These are phyloP conservation scores for Menidia menidia DNA, from an alignment of 2,797 vertebrate species.

Conservation along the genomic window DNA sequence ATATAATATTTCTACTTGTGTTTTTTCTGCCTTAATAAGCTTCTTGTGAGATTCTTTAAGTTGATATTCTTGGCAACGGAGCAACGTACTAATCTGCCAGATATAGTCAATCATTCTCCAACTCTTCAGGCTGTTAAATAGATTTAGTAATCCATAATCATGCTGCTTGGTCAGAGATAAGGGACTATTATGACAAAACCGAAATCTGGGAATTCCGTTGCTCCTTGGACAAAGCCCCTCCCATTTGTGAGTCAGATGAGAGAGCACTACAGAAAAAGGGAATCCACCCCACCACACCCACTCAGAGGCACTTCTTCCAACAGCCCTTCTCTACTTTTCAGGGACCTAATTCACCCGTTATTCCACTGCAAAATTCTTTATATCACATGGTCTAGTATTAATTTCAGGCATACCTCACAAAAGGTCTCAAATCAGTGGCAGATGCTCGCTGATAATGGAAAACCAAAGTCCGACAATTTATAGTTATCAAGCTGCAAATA, in stretches of 20 bases:
- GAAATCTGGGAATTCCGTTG: slow-evolving; percentile 58
- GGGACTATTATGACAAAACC: slow-evolving; percentile 30
- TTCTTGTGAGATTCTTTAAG: background rate
- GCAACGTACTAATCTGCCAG: background rate
- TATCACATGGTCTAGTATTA: slow-evolving; percentile 53
- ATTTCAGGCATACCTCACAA: slow-evolving; percentile 65
- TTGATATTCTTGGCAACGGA: background rate
- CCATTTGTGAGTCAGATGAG: slow-evolving; percentile 55
- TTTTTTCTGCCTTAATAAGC: background rate
- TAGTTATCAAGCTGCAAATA: slow-evolving; percentile 48
- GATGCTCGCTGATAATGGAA: slow-evolving; percentile 41
- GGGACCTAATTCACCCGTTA: slow-evolving; percentile 40
- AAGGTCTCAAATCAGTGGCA: slow-evolving; percentile 65
- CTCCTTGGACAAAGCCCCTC: slow-evolving; percentile 42
- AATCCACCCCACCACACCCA: slow-evolving; percentile 74
- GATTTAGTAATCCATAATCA: background rate
- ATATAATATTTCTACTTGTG: background rate
- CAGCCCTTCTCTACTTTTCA: slow-evolving; percentile 36
- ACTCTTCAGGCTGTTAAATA: background rate
- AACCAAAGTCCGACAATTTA: slow-evolving; percentile 45
- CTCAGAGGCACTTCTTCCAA: slow-evolving; percentile 39
- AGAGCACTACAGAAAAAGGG: slow-evolving; percentile 56
- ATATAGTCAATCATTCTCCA: background rate
- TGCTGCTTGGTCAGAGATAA: slow-evolving; percentile 3
- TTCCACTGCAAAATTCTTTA: slow-evolving; percentile 30